These are phyloP conservation scores for Ascidia mentula DNA, from an alignment of 23 tunicate species.

Conservation along the genomic window DNA sequence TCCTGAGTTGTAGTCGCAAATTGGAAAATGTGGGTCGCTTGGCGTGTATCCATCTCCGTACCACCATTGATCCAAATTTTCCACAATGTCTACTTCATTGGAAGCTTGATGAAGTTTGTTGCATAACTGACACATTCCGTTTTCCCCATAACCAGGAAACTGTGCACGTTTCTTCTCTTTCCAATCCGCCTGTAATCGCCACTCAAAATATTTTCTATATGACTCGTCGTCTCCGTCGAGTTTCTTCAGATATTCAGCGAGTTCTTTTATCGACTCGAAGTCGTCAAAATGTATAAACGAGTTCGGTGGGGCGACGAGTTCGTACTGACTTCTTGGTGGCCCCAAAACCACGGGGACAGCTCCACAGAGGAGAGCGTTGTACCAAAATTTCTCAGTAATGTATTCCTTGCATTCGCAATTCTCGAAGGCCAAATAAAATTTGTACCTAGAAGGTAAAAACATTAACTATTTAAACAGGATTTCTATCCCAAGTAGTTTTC, in stretches of 20 bases:
- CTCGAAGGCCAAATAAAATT: constrained; percentile 68
- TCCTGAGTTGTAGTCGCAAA: neutral
- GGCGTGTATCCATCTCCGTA: constrained; percentile 54
- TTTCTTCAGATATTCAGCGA: constrained; percentile 32
- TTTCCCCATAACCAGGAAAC: neutral
- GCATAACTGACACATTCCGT: constrained; percentile 24
- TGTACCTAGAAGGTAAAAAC: constrained; percentile 46
- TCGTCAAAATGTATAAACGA: constrained; percentile 62
- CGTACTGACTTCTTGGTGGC: constrained; percentile 25
- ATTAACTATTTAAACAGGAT: too few species aligned
- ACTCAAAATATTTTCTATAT: constrained; percentile 38
- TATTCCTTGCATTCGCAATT: constrained; percentile 66
- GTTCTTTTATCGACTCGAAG: constrained; percentile 35
- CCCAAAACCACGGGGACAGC: constrained; percentile 75
- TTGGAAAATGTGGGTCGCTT: neutral
- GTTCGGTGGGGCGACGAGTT: constrained; percentile 34
- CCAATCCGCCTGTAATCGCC: neutral
- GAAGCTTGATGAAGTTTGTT: constrained; percentile 21
- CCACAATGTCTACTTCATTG: constrained; percentile 10
- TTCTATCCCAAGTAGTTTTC: too few species aligned
- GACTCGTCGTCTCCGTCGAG: constrained; percentile 32
- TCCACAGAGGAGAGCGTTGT: constrained; percentile 21
- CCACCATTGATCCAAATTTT: constrained; percentile 65
- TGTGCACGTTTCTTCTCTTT: neutral
- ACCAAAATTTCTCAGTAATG: constrained; percentile 66